Base-by-base conservation (phyloP, 2,113 vertebrate species). In the Dicaeum eximium region DNA sequence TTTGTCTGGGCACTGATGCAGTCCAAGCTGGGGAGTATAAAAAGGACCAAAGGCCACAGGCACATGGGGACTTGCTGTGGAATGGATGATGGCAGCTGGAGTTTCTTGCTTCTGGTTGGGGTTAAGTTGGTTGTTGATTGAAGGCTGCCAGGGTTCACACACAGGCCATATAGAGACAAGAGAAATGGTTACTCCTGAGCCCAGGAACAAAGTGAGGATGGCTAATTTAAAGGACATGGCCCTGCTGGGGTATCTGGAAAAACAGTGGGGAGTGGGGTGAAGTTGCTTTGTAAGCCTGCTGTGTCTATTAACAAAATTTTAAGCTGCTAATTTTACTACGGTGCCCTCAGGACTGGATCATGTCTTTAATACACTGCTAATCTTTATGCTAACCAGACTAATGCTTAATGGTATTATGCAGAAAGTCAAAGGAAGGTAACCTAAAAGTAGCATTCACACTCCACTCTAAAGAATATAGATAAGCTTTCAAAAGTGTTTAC, bases 11-110 rank as follows among this genome's bases (percentile, higher is more conserved):
- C 21, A 7, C 10, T 69, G 47, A 33, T 88, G 62, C 42, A 20
- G 66, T 30, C 62, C 23, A 10, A 38, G 37, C 38, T 78, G 51
- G 37, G 60, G 50, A 51, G 13, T 10, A 2, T 33, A 20, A 56
- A 77, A 83, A 83, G 21, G 62, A 62, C 19, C 74, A 79, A 81
- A 66, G 56, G 33, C n/a, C n/a, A 6, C 5, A 1, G 45, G 37
- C 45, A 64, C 0, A 0, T 25, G 47, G 21, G 78, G 40, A 6
- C 11, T 1, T 0, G 0, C 38, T 40, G 27, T 54, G 12, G 57
- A 50, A 48, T 30, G 38, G 44, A 57, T 90, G 54, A 13, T 78
- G 70, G 50, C 64, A 23, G 24, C 62, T 42, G 58, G 40, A 67
- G 47, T 92, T 78, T 92, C 51, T 71, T 88, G 11, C 42, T 90